Percentiles rank a stretch among this genome's conserved stretches.
Conservation (phyloP, 2,113 vertebrate genomes). For the Vanacampus margaritifer region DNA sequence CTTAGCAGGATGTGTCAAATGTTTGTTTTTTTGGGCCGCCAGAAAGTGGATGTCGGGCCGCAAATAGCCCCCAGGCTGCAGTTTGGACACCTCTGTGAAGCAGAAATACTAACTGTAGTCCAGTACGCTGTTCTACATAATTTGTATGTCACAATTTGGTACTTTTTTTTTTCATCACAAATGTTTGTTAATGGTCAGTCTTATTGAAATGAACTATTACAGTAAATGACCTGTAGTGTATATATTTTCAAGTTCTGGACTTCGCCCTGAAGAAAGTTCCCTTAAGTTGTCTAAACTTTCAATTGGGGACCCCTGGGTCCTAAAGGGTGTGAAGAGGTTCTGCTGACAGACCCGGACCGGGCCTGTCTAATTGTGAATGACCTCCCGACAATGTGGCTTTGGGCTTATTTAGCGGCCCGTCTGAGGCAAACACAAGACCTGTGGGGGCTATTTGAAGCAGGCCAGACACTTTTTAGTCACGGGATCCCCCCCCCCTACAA, state of each 20-base stretch:
- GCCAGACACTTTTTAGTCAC: slow-evolving; percentile 40
- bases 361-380: slow-evolving; percentile 27
- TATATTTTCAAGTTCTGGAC: background rate
- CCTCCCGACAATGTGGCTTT: slow-evolving; percentile 32
- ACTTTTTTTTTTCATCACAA: too few relatives aligned
- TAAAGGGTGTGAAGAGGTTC: background rate
- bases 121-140: too few relatives aligned
- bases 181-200: too few relatives aligned
- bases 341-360: background rate
- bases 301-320: background rate
- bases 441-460: slow-evolving; percentile 33
- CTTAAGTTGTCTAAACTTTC: slow-evolving; percentile 32
- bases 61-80: too few relatives aligned
- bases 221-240: too few relatives aligned
- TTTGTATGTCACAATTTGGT: too few relatives aligned
- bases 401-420: slow-evolving; percentile 22
- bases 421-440: slow-evolving; percentile 43
- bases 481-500: slow-evolving; percentile 21
- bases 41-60: too few relatives aligned
- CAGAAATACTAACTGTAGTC: too few relatives aligned
- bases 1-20: too few relatives aligned
- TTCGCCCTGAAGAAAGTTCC: background rate
- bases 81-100: too few relatives aligned
- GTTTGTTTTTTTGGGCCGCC: too few relatives aligned
- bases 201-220: too few relatives aligned